A percentile compares a stretch with the other conserved stretches of the same genome.
Conservation (phyloP, 2,888 invertebrate genomes). For the Gibbula magus region DNA sequence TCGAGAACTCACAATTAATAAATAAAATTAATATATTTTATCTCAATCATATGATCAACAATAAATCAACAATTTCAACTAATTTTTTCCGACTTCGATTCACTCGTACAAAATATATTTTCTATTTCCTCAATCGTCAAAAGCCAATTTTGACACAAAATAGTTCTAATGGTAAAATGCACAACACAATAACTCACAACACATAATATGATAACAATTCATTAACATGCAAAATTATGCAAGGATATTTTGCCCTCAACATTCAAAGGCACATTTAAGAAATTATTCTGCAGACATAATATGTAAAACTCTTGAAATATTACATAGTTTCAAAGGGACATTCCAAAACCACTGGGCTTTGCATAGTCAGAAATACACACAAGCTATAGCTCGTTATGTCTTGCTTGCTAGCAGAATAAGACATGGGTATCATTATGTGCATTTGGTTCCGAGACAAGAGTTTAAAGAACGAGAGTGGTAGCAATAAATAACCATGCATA, state of each 20-base stretch:
- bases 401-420: too few relatives aligned
- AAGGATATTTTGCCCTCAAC: conserved; percentile 16
- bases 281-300: conserved; percentile 4
- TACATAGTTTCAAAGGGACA: neutral
- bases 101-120: neutral
- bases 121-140: neutral
- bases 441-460: too few relatives aligned
- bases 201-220: conserved; percentile 12
- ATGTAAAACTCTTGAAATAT: conserved; percentile 1
- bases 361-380: neutral
- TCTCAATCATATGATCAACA: neutral
- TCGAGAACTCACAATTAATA: neutral
- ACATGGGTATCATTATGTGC: too few relatives aligned
- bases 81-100: conserved; percentile 10
- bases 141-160: neutral
- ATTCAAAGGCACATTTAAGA: conserved; percentile 11
- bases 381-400: too few relatives aligned
- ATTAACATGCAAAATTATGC: conserved; percentile 30
- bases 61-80: conserved; percentile 14
- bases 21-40: conserved; percentile 13
- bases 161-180: conserved; percentile 9
- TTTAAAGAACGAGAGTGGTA: too few relatives aligned
- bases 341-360: conserved; percentile 7
- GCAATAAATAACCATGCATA: too few relatives aligned
- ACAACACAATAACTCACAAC: conserved; percentile 21